These are phyloP conservation scores for Karalla daura DNA, from an alignment of 2,797 vertebrate species.

Conservation along the genomic window DNA sequence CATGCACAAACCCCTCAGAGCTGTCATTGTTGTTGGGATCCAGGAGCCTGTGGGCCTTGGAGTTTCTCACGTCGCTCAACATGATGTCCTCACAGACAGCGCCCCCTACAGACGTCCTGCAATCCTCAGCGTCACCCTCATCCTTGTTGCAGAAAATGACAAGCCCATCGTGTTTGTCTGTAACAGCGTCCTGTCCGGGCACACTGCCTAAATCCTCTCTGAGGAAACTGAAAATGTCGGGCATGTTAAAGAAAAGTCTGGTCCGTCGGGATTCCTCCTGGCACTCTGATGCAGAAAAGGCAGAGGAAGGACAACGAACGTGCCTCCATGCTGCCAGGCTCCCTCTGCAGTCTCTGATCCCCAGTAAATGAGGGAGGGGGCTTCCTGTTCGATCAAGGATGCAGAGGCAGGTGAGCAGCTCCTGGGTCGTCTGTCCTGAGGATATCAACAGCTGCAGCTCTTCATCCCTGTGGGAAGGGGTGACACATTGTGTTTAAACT, in stretches of 20 bases:
- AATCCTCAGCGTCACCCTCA: slow-evolving; percentile 59
- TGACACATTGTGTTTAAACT: no score
- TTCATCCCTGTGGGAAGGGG: slow-evolving; percentile 81
- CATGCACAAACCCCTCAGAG: slow-evolving; percentile 1
- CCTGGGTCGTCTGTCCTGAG: slow-evolving; percentile 81
- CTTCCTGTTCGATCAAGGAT: slow-evolving; percentile 84
- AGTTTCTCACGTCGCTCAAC: slow-evolving; percentile 15
- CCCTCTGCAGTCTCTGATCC: slow-evolving; percentile 77
- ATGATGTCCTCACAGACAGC: background rate
- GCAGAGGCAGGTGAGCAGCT: slow-evolving; percentile 83
- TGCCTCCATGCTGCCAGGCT: background rate
- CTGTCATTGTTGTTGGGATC: background rate
- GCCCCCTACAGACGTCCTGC: background rate
- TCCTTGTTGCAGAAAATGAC: slow-evolving; percentile 55
- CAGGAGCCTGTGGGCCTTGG: background rate
- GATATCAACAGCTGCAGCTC: slow-evolving; percentile 86
- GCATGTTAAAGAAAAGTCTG: slow-evolving; percentile 3
- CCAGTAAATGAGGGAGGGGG: slow-evolving; percentile 78
- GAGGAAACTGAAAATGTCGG: slow-evolving; percentile 35
- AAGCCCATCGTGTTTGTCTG: background rate
- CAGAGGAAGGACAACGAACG: background rate
- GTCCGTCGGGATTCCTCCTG: slow-evolving; percentile 17
- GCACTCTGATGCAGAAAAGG: slow-evolving; percentile 5
- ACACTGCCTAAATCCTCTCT: slow-evolving; percentile 18
- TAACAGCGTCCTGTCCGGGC: slow-evolving; percentile 73